Conservation (phyloP, 2,113 vertebrate species). For the Eclectus roratus region DNA sequence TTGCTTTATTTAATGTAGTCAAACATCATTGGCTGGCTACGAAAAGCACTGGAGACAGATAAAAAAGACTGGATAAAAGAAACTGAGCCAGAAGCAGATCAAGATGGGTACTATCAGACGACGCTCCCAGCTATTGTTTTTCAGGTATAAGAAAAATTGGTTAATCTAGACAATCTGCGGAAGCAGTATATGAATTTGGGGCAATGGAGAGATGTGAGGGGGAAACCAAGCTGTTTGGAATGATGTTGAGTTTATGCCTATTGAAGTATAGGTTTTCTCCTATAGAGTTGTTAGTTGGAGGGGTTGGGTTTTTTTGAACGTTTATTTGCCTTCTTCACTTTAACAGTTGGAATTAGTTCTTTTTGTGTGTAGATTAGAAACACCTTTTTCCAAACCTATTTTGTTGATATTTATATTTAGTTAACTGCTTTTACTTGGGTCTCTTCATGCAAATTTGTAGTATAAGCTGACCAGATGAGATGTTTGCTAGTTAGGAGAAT, state of each 20-base stretch:
- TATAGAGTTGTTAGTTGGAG: neutral
- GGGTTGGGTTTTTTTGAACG: neutral
- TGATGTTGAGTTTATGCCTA: neutral
- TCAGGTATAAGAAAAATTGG: constrained; percentile 75
- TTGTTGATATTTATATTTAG: neutral
- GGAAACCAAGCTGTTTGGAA: neutral
- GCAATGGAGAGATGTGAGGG: neutral
- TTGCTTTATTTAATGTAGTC: constrained; percentile 75
- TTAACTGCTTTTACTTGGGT: neutral
- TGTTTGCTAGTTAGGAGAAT: neutral
- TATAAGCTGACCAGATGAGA: neutral
- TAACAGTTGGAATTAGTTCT: neutral
- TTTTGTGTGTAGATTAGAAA: neutral
- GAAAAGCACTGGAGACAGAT: constrained; percentile 95
- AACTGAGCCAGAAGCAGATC: constrained; percentile 93
- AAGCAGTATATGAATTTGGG: neutral
- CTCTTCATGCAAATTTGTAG: neutral
- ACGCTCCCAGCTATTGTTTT: constrained; percentile 90
- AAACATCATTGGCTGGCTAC: constrained; percentile 96
- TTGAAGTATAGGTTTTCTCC: neutral
- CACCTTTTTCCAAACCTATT: neutral
- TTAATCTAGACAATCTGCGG: neutral
- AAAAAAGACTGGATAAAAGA: constrained; percentile 97
- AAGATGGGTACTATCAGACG: constrained; percentile 98
- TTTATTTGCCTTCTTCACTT: neutral